Percentiles rank a stretch among this genome's conserved stretches.
phyloP scores from a whole-genome alignment of 2,888 invertebrate genomes.

The Hipparchia sbordonii region DNA sequence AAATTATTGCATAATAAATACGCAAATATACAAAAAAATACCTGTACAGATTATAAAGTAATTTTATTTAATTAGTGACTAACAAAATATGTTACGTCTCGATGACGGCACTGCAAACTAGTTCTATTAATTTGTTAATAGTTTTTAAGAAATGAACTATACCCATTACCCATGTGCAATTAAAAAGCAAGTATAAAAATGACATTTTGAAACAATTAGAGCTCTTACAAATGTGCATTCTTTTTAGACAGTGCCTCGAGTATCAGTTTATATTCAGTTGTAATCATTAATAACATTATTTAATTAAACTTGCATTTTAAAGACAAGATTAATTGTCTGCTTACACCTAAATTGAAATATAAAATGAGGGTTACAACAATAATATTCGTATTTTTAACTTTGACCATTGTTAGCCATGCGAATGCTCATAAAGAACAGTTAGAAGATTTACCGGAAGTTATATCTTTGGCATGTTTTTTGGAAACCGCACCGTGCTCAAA shows the following conservation, averaged over 20 bases:
- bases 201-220: neutral
- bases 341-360: neutral
- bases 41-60: too few species aligned
- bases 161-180: neutral
- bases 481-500: slow-evolving; percentile 3
- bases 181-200: slow-evolving; percentile 2
- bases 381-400: neutral
- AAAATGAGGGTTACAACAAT: slow-evolving; percentile 7
- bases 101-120: neutral
- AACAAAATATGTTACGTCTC: neutral
- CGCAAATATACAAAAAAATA: too few species aligned
- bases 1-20: too few species aligned
- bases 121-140: neutral
- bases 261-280: neutral
- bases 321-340: neutral
- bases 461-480: slow-evolving; percentile 9
- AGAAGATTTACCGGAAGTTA: neutral
- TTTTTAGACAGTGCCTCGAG: neutral
- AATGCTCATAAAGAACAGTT: too few species aligned
- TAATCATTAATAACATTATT: too few species aligned
- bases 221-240: neutral
- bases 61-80: neutral
- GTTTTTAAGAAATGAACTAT: neutral
- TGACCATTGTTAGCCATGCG: slow-evolving; percentile 1
- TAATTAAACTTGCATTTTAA: too few species aligned